Evolutionary conservation across 2,888 invertebrate genomes (phyloP), one percentile per base, ranked within the genome.

Genomic region (Agrochola lychnidis): DNA sequence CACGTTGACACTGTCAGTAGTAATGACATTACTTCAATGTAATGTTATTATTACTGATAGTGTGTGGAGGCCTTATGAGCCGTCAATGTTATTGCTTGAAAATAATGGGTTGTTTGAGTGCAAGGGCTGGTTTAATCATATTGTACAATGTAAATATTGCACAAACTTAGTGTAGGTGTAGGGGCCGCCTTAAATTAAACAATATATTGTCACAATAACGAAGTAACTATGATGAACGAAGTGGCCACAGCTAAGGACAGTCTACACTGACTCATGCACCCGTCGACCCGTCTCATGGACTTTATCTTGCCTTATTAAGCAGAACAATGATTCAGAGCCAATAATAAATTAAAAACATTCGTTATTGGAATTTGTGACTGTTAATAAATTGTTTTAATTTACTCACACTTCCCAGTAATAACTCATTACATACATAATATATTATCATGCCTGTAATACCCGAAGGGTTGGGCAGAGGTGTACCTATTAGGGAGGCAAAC

Each of bases 311-410:
- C 61, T 66, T 84, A 77, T 53, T 78, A 19, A 82, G 70, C 69
- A 40, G 45, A 64, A 79, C 53, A 72, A 56, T 84, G 82, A 84
- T 64, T 82, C 82, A 84, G 42, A 25, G 4, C 9, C 14, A 74
- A 68, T 71, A 73, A 70, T 70, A 73, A 73, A 81, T 73, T 69
- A 77, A 19, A 82, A 69, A 75, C 51, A 64, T 19, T 66, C 14
- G 67, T 76, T 81, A 84, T 56, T 84, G 70, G 36, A 74, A 77
- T 62, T 59, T 45, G 45, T 66, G 22, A 9, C 40, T 42, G 48
- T 22, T 45, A 64, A 83, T 79, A 83, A 61, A 64, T 51, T 76
- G n/a, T 70, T 67, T 67, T 69, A 30, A 62, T 61, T 77, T 12
- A 48, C 19, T 53, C 45, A 59, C 7, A 64, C 40, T 83, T 83